These are phyloP conservation scores for Phalacrocorax pelagicus DNA, from an alignment of 2,113 vertebrate species.

Conservation along the genomic window DNA sequence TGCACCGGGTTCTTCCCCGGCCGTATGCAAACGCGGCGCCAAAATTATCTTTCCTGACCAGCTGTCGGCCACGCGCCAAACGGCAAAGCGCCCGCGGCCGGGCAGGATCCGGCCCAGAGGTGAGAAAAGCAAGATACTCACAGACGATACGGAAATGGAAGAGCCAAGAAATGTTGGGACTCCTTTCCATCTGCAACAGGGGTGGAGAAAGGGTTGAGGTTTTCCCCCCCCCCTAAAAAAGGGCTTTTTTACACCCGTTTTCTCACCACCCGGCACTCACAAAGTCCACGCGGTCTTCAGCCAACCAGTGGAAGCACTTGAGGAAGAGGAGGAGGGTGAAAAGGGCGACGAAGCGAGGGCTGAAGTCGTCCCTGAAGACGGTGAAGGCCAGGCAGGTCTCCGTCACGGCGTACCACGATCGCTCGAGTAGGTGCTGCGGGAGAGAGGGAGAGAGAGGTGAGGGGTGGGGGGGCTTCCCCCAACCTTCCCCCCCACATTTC, in stretches of 20 bases:
- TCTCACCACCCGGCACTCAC: slow-evolving; percentile 67
- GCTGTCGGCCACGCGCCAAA: neutral
- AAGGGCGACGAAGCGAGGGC: slow-evolving; percentile 94
- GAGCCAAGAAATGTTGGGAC: slow-evolving; percentile 96
- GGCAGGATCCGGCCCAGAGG: neutral
- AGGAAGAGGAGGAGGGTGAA: slow-evolving; percentile 98
- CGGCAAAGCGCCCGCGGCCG: fast-evolving
- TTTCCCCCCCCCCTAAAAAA: neutral
- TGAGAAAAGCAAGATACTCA: slow-evolving; percentile 72
- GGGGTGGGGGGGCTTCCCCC: neutral
- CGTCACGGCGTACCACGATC: slow-evolving; percentile 96
- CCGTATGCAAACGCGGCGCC: slow-evolving; percentile 45
- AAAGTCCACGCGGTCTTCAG: slow-evolving; percentile 95
- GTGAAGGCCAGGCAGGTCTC: slow-evolving; percentile 98
- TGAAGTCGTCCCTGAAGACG: slow-evolving; percentile 97
- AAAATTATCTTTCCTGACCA: slow-evolving; percentile 60
- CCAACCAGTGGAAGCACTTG: slow-evolving; percentile 98
- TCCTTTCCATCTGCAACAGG: slow-evolving; percentile 89
- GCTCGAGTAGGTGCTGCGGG: slow-evolving; percentile 90
- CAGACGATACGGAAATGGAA: slow-evolving; percentile 94
- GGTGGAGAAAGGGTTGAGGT: fast-evolving
- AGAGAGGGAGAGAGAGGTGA: no score
- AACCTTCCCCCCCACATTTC: fast-evolving
- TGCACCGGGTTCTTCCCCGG: neutral
- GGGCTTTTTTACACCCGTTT: fast-evolving